phyloP scores from a whole-genome alignment of 2,888 invertebrate genomes.

The Diachrysia chrysitis region DNA sequence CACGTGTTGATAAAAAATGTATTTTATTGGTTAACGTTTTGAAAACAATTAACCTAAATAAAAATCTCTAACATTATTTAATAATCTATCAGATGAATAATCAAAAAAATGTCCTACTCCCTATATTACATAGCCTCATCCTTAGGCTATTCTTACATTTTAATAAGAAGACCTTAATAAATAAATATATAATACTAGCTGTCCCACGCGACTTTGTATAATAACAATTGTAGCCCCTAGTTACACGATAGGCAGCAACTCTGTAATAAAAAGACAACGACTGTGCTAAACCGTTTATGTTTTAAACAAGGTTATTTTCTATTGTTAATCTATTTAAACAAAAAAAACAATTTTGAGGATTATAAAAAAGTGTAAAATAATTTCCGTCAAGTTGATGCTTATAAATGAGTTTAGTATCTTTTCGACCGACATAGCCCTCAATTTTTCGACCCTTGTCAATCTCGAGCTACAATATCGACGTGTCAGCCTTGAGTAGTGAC shows the following conservation, averaged over 20 bases:
- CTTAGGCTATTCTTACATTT: too few species aligned
- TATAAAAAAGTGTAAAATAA: conserved; percentile 7
- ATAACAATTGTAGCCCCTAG: background rate
- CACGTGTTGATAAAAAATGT: too few species aligned
- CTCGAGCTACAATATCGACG: conserved; percentile 33
- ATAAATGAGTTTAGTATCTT: conserved; percentile 28
- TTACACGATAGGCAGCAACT: background rate
- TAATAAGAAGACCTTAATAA: too few species aligned
- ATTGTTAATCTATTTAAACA: background rate
- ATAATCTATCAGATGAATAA: too few species aligned
- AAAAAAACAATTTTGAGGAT: background rate
- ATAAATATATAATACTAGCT: too few species aligned
- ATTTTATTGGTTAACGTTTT: too few species aligned
- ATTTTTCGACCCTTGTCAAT: conserved; percentile 51
- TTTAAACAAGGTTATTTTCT: background rate
- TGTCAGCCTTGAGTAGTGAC: conserved; percentile 34
- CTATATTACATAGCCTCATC: too few species aligned
- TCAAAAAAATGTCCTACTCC: too few species aligned
- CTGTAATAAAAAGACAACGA: background rate
- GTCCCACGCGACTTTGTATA: too few species aligned
- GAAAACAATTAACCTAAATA: too few species aligned
- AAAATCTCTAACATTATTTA: too few species aligned
- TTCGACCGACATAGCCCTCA: conserved; percentile 13
- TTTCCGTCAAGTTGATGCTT: background rate
- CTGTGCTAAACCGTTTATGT: background rate